Evolutionary conservation across 2,888 invertebrate species (phyloP).

Genomic region (Drosophila helvetica): DNA sequence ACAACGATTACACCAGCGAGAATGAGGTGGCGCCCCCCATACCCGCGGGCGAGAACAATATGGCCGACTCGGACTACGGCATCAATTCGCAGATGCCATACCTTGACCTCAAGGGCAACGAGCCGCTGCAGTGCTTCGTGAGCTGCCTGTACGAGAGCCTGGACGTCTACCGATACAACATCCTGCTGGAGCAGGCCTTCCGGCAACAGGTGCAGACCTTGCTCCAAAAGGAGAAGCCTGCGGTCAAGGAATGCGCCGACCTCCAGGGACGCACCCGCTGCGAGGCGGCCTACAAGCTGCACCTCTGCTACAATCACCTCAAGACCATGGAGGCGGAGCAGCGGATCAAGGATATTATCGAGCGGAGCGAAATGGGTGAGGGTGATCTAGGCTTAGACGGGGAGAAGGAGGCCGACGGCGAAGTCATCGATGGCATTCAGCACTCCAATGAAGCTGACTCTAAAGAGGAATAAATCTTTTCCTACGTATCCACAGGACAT

Average conservation of each 20-base stretch:
- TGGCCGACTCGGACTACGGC: slow-evolving; percentile 46
- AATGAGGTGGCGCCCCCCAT: slow-evolving; percentile 24
- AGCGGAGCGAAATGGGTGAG: slow-evolving; percentile 44
- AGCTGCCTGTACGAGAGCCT: slow-evolving; percentile 76
- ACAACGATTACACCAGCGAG: slow-evolving; percentile 51
- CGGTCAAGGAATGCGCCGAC: slow-evolving; percentile 66
- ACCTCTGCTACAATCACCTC: slow-evolving; percentile 67
- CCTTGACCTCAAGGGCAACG: slow-evolving; percentile 59
- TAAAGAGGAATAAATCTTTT: slow-evolving; percentile 9
- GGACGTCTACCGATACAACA: slow-evolving; percentile 70
- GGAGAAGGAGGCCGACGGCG: slow-evolving; percentile 39
- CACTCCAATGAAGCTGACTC: slow-evolving; percentile 27
- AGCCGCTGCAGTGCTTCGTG: slow-evolving; percentile 77
- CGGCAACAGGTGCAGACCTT: slow-evolving; percentile 55
- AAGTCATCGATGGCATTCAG: slow-evolving; percentile 52
- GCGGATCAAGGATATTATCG: slow-evolving; percentile 58
- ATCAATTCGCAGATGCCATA: slow-evolving; percentile 28
- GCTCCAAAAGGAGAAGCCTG: slow-evolving; percentile 49
- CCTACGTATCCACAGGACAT: no score
- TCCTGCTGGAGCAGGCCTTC: slow-evolving; percentile 69
- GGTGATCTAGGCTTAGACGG: slow-evolving; percentile 30
- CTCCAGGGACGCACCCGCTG: slow-evolving; percentile 65
- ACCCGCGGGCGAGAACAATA: slow-evolving; percentile 40
- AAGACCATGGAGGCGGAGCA: slow-evolving; percentile 70
- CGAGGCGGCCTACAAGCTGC: slow-evolving; percentile 73